Conservation (phyloP, 2,113 vertebrate species). For the Labeo catla region DNA sequence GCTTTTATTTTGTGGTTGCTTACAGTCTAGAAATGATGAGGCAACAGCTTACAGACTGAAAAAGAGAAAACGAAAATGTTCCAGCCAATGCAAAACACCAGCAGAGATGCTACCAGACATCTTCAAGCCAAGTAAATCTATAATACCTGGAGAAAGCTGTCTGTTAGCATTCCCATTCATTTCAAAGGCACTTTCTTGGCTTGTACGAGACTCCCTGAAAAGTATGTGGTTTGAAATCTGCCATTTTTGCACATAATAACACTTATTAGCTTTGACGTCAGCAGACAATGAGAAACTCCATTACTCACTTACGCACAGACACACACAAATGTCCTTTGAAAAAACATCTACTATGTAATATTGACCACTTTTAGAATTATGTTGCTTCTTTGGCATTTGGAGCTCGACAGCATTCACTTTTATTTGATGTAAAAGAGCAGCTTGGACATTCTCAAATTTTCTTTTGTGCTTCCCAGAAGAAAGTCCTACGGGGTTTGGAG, state of each 20-base stretch:
- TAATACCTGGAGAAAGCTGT: background rate
- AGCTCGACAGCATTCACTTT: background rate
- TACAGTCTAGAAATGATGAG: background rate
- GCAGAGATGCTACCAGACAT: background rate
- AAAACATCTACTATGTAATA: background rate
- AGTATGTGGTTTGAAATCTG: background rate
- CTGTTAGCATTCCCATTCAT: background rate
- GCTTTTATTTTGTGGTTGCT: slow-evolving; percentile 2
- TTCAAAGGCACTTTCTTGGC: background rate
- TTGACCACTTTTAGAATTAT: background rate
- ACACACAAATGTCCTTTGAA: background rate
- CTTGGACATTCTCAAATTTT: background rate
- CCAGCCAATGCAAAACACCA: background rate
- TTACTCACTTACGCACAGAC: background rate
- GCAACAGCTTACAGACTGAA: background rate
- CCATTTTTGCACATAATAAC: background rate
- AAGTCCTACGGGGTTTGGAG: background rate
- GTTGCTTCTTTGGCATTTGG: background rate
- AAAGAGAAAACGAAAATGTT: background rate
- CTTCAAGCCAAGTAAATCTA: background rate
- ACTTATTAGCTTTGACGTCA: background rate
- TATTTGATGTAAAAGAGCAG: background rate
- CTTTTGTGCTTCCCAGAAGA: background rate
- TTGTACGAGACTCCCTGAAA: background rate
- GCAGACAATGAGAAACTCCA: background rate